Conservation (phyloP, 1,140 invertebrate species). For the Aplysia californica region DNA sequence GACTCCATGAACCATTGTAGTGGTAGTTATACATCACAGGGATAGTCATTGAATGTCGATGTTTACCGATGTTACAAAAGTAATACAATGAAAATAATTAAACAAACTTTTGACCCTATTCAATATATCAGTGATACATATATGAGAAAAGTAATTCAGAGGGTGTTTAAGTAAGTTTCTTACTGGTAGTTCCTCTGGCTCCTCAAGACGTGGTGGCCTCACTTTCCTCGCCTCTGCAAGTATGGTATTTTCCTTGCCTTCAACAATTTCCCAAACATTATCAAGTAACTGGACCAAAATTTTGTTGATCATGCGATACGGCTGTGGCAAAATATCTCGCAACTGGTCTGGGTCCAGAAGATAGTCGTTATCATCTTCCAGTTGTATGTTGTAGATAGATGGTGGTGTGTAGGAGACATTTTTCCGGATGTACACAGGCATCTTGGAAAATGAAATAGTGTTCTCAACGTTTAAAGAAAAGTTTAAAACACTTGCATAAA, state of each 20-base stretch:
- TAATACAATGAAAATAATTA: too few species aligned
- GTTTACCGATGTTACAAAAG: too few species aligned
- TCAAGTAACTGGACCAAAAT: slow-evolving; percentile 53
- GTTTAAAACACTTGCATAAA: neutral
- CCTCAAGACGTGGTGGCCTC: slow-evolving; percentile 52
- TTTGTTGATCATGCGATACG: slow-evolving; percentile 64
- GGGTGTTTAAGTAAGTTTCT: too few species aligned
- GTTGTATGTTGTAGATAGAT: slow-evolving; percentile 48
- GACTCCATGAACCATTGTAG: too few species aligned
- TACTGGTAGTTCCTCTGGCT: slow-evolving; percentile 15
- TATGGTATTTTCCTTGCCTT: slow-evolving; percentile 45
- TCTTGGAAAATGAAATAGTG: slow-evolving; percentile 38
- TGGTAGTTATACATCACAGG: too few species aligned
- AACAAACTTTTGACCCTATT: too few species aligned
- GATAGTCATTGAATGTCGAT: too few species aligned
- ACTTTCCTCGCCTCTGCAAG: slow-evolving; percentile 47
- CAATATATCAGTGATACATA: too few species aligned
- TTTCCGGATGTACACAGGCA: slow-evolving; percentile 61
- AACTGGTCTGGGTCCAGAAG: slow-evolving; percentile 60
- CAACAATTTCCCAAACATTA: slow-evolving; percentile 54
- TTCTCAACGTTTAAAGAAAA: neutral
- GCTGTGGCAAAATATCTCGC: slow-evolving; percentile 58
- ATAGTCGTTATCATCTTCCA: slow-evolving; percentile 63
- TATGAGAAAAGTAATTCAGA: too few species aligned
- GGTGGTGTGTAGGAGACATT: slow-evolving; percentile 58